Evolutionary conservation across 2,113 vertebrate genomes (phyloP), one percentile per base, ranked within the genome.

Genomic region (Kobus ellipsiprymnus): DNA sequence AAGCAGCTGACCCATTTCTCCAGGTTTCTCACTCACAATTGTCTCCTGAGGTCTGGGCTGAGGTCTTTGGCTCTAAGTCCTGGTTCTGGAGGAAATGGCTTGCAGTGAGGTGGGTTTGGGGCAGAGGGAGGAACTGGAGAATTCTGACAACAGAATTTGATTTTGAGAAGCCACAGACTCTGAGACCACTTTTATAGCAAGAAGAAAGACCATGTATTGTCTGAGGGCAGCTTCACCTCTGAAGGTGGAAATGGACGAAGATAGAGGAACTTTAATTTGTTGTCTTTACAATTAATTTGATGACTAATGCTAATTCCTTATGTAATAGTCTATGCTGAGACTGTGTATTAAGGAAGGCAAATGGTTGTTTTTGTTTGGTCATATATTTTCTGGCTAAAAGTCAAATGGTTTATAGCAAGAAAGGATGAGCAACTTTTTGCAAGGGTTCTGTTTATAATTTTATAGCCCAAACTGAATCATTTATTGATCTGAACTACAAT

Each of bases 401-500:
- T 96, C 80, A 95, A 95, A 96, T 94, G 25, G 52, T 78, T 97
- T 52, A 59, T 46, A 96, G 48, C 40, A 92, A 97, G 95, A 85
- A 92, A 91, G 2, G 86, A 29, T 85, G 52, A 92, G 33, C 23
- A 62, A 57, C 67, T 87, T 83, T 54, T 97, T 40, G 30, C 81
- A 94, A 96, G 92, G 4, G 19, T 84, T 96, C 44, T 96, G 62
- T 94, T 98, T 94, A 77, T 91, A 81, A 48, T 92, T 97, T 96
- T 84, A 95, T 59, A 81, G 92, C 52, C 48, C 25, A 95, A 97
- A 90, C 12, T 1, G 4, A 94, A 94, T 88, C 59, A 92, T 62
- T 93, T 95, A 94, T 95, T 67, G 52, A 95, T 95, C 90, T 87
- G 30, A 96, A 95, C 80, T 55, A 87, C 44, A 84, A 6, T 92